Evolutionary conservation across 2,888 invertebrate genomes (phyloP), one percentile per base, ranked within the genome.

Genomic region (Pogonocherus hispidulus): DNA sequence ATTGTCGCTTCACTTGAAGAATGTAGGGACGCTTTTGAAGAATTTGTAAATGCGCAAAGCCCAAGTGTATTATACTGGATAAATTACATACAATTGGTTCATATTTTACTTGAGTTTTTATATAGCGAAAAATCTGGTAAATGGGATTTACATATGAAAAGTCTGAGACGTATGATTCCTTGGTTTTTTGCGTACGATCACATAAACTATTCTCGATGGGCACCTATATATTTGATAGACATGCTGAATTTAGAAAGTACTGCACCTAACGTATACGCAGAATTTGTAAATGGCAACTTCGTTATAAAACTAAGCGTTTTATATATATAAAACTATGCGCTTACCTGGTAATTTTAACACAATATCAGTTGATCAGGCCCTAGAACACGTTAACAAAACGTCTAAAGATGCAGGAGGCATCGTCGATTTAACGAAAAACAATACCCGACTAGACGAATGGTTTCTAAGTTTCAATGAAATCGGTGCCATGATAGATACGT

Each of bases 401-500:
- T 9, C 11, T 5, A 41, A 41, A 3, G 14, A 9, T 11, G 37
- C 14, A 1, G 64, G 64, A 20, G 64, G 46, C 5, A 64, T 64
- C n/a, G 56, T 64, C 2, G 64, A 55, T 16, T 11, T 46, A 5
- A 57, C 44, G 0, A 57, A 57, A 57, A 44, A 57, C 20, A 63
- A 52, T 27, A 73, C 67, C 18, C 64, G 46, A 51, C 41, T 68
- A 2, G 70, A 72, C 27, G 70, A 72, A 49, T 70, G 68, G 72
- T 72, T 47, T 55, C 52, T 71, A 18, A 73, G 67, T n/a, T 71
- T 57, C 37, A 71, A 72, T 68, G 65, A 41, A 11, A 49, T 63
- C 27, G 66, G 63, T 5, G 32, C 35, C 37, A 66, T 69, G 69
- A 46, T 63, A 19, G 49, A 65, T 6, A 11, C 11, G 27, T 52